Conservation (phyloP, 2,888 invertebrate species). For the Sylvicola cinctus region DNA sequence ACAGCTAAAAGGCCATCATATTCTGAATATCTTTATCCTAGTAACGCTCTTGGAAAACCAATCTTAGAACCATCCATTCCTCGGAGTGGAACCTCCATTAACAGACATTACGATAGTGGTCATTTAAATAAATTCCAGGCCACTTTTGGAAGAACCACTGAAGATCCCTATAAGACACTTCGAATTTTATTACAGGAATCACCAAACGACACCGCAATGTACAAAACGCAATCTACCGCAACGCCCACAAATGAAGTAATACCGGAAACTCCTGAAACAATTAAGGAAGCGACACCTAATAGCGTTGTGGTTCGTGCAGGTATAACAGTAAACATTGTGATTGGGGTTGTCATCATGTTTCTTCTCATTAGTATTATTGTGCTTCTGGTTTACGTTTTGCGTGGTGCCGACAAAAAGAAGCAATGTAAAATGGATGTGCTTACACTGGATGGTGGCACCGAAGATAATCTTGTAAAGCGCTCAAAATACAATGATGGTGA, state of each 20-base stretch:
- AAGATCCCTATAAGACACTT: conserved; percentile 21
- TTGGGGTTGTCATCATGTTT: conserved; percentile 46
- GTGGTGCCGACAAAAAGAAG: conserved; percentile 3
- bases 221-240: conserved; percentile 21
- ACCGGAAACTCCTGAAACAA: conserved; percentile 11
- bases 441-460: conserved; percentile 18
- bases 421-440: conserved; percentile 6
- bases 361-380: conserved; percentile 42
- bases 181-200: conserved; percentile 5
- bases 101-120: conserved; percentile 19
- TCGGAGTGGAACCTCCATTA: conserved; percentile 13
- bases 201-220: conserved; percentile 19
- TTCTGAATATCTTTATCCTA: too few species aligned
- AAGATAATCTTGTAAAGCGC: conserved; percentile 21
- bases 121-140: conserved; percentile 24
- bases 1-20: conserved; percentile 6
- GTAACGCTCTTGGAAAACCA: conserved; percentile 7
- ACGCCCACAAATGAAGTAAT: conserved; percentile 25
- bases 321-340: conserved; percentile 38
- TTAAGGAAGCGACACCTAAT: conserved; percentile 1
- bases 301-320: conserved; percentile 31
- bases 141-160: conserved; percentile 8
- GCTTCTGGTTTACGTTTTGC: conserved; percentile 10
- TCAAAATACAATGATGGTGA: conserved; percentile 20
- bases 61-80: conserved; percentile 12